A percentile compares a stretch with the other conserved stretches of the same genome.
These are phyloP conservation scores for Myotis lucifugus DNA, from an alignment of 2,113 vertebrate genomes.

Conservation along the genomic window DNA sequence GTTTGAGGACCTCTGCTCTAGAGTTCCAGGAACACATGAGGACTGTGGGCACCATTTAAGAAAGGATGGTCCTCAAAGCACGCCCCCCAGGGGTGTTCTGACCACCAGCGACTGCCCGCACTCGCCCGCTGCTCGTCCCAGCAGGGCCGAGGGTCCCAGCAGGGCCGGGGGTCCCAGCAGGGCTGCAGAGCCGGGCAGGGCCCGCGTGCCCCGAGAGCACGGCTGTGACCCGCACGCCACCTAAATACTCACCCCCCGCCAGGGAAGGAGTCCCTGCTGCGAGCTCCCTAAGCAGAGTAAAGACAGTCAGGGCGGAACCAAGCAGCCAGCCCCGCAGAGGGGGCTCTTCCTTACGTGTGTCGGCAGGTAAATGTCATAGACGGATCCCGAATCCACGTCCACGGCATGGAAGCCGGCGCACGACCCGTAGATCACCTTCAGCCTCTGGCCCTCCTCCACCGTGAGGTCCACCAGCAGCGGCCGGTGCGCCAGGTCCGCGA, in stretches of 20 bases:
- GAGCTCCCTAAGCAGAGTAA: constrained; percentile 66
- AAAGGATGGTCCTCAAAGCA: neutral
- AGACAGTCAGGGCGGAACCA: constrained; percentile 68
- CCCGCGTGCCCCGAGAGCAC: neutral
- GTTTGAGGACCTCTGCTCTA: no score
- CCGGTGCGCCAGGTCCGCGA: constrained; percentile 96
- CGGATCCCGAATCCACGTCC: constrained; percentile 97
- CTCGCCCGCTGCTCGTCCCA: constrained; percentile 65
- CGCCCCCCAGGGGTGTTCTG: neutral
- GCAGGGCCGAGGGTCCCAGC: no score
- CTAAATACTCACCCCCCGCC: constrained; percentile 64
- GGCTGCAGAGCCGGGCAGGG: neutral
- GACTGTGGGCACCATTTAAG: neutral
- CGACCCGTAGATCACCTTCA: constrained; percentile 99
- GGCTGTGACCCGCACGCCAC: neutral
- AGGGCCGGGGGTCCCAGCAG: neutral
- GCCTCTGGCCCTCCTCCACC: constrained; percentile 97
- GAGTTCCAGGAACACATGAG: neutral
- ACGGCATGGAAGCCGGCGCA: constrained; percentile 97
- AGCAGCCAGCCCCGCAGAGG: constrained; percentile 75
- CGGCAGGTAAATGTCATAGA: constrained; percentile 99
- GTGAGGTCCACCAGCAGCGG: constrained; percentile 97
- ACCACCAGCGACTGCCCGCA: neutral
- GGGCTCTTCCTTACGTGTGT: constrained; percentile 93
- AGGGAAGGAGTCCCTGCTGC: constrained; percentile 55